Conservation (phyloP, 2,888 invertebrate species). For the Oasisia sp. region DNA sequence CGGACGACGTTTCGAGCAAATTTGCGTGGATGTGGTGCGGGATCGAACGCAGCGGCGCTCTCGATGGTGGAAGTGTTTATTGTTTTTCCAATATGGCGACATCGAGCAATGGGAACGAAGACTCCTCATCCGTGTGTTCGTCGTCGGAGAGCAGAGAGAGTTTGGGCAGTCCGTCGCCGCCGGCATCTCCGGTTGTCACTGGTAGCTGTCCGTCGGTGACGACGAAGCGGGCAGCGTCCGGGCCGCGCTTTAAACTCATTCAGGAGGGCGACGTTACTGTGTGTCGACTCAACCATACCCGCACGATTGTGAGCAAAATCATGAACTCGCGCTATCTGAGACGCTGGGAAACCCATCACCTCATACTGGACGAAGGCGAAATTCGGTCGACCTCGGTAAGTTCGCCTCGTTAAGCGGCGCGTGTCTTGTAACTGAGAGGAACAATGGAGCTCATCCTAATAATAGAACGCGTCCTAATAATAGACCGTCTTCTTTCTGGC, state of each 20-base stretch:
- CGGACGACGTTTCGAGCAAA: constrained; percentile 10
- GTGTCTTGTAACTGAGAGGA: not conserved
- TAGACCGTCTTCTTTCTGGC: not conserved
- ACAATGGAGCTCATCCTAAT: not conserved
- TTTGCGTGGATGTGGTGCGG: constrained; percentile 17
- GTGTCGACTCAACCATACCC: constrained; percentile 80
- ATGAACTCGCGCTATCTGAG: constrained; percentile 80
- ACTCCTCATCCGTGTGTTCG: constrained; percentile 9
- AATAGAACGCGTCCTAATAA: not conserved
- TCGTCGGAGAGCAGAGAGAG: constrained; percentile 5
- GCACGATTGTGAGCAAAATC: constrained; percentile 82
- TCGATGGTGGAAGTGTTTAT: constrained; percentile 17
- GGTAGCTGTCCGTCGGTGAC: constrained; percentile 9
- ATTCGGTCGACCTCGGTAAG: constrained; percentile 81
- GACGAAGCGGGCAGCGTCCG: constrained; percentile 33
- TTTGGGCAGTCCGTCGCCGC: constrained; percentile 13
- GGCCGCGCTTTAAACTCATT: constrained; percentile 73
- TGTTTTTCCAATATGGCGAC: constrained; percentile 17
- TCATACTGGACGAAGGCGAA: constrained; percentile 76
- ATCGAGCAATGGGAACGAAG: constrained; percentile 17
- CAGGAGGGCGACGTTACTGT: constrained; percentile 79
- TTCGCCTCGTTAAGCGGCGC: constrained; percentile 25
- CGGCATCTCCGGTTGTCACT: constrained; percentile 7
- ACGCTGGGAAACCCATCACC: constrained; percentile 81
- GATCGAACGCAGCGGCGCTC: not conserved